Evolutionary conservation across 2,113 vertebrate species (phyloP).

Genomic region (Sinocyclocheilus anshuiensis): DNA sequence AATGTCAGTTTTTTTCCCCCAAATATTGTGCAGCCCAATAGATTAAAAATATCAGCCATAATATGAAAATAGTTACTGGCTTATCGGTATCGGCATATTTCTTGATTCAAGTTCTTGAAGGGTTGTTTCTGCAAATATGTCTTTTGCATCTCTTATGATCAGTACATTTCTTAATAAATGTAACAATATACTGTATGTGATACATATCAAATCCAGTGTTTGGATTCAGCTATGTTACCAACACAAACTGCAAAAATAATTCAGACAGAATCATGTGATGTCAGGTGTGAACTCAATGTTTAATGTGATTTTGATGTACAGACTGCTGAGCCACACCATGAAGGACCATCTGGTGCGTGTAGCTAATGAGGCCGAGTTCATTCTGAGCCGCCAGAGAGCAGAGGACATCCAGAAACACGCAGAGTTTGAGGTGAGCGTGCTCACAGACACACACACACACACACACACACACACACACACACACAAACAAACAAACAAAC

Average conservation of each 20-base stretch:
- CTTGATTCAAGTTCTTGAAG: not conserved
- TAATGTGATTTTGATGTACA: slow-evolving; percentile 61
- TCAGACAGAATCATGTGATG: not conserved
- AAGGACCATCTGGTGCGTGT: slow-evolving; percentile 98
- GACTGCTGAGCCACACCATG: slow-evolving; percentile 97
- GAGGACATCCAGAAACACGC: slow-evolving; percentile 97
- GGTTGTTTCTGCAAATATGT: not conserved
- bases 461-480: slow-evolving; percentile 24
- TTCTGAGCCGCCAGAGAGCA: slow-evolving; percentile 93
- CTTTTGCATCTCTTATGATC: not conserved
- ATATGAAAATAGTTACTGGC: not conserved
- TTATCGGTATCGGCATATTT: not conserved
- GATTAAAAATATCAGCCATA: not conserved
- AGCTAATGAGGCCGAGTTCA: slow-evolving; percentile 98
- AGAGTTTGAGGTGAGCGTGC: slow-evolving; percentile 92
- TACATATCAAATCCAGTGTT: not conserved
- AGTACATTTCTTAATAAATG: not conserved
- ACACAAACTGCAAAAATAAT: not conserved
- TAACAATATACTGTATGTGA: not conserved
- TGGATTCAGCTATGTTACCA: not conserved
- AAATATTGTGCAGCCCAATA: not conserved
- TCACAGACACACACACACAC: not conserved
- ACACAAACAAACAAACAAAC: not conserved
- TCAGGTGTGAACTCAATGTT: not conserved
- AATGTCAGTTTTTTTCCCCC: too few species aligned